phyloP scores from a whole-genome alignment of 2,113 vertebrate species.

The Gadus chalcogrammus region DNA sequence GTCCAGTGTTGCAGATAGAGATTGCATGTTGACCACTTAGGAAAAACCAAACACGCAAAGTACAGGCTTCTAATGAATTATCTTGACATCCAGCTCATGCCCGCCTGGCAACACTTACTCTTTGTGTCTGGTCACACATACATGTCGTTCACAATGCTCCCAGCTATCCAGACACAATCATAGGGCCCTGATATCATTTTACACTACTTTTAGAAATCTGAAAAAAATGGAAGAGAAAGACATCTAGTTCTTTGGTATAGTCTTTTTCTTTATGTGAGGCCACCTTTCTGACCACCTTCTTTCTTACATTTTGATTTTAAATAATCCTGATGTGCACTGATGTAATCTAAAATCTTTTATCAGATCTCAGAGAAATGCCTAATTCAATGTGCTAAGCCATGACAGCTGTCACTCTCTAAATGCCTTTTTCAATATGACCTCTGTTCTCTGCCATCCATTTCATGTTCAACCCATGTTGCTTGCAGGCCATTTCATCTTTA shows the following conservation, averaged over 20 bases:
- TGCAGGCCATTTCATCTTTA: slow-evolving; percentile 68
- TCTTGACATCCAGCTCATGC: slow-evolving; percentile 23
- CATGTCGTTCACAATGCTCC: slow-evolving; percentile 11
- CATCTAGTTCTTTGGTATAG: slow-evolving; percentile 52
- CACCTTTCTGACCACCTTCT: slow-evolving; percentile 23
- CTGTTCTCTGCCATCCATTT: slow-evolving; percentile 53
- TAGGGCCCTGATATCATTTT: slow-evolving; percentile 29
- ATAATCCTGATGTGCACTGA: slow-evolving; percentile 55
- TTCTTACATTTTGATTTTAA: slow-evolving; percentile 60
- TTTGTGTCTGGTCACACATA: slow-evolving; percentile 10
- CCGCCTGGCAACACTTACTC: slow-evolving; percentile 19
- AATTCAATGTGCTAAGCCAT: slow-evolving; percentile 67
- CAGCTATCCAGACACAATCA: slow-evolving; percentile 33
- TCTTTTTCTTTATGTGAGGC: slow-evolving; percentile 18
- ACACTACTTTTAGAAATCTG: slow-evolving; percentile 34
- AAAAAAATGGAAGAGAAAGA: slow-evolving; percentile 50
- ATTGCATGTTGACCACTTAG: slow-evolving; percentile 13
- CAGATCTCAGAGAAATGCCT: slow-evolving; percentile 55
- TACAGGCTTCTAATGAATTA: slow-evolving; percentile 34
- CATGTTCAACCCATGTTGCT: slow-evolving; percentile 20
- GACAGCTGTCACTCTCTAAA: slow-evolving; percentile 65
- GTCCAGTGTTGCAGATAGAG: slow-evolving; percentile 32
- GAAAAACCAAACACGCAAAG: slow-evolving; percentile 9
- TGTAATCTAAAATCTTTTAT: slow-evolving; percentile 70
- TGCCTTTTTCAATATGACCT: slow-evolving; percentile 62